phyloP scores from a whole-genome alignment of 2,113 vertebrate species.

The Chascanopsetta lugubris region DNA sequence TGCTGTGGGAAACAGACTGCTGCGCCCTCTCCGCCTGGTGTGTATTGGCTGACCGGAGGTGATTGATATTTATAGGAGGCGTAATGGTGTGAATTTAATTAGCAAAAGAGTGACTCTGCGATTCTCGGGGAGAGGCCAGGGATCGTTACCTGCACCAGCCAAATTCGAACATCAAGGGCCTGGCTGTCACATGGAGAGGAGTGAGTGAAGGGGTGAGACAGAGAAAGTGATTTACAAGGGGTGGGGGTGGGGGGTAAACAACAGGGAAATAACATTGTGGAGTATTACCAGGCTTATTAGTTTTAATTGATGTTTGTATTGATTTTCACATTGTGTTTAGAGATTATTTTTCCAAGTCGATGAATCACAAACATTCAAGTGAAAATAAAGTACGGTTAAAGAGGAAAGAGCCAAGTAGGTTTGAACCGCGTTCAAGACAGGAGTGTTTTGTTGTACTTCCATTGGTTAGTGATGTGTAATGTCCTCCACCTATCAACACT shows the following conservation, averaged over 20 bases:
- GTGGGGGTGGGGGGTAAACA: not conserved
- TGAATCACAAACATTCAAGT: not conserved
- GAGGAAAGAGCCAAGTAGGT: constrained; percentile 30
- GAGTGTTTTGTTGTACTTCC: constrained; percentile 78
- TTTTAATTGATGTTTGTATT: not conserved
- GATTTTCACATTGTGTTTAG: not conserved
- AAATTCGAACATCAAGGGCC: constrained; percentile 24
- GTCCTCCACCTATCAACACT: constrained; percentile 51
- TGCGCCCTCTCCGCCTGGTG: constrained; percentile 52
- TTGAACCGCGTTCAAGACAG: too few species aligned
- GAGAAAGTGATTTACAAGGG: constrained; percentile 9
- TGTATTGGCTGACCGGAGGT: constrained; percentile 66
- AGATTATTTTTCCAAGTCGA: not conserved
- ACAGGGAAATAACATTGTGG: not conserved
- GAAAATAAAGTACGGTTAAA: constrained; percentile 3
- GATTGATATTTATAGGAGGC: constrained; percentile 62
- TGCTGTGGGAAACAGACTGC: constrained; percentile 47
- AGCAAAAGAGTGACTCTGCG: constrained; percentile 67
- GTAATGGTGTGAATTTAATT: constrained; percentile 74
- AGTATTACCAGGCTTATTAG: not conserved
- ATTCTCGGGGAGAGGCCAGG: constrained; percentile 38
- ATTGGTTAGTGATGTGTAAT: constrained; percentile 70
- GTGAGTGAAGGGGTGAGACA: constrained; percentile 1
- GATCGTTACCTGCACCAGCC: constrained; percentile 30
- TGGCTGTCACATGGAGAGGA: constrained; percentile 11